Base-by-base conservation (phyloP, 2,888 invertebrate genomes). In the Melanostoma scalare region DNA sequence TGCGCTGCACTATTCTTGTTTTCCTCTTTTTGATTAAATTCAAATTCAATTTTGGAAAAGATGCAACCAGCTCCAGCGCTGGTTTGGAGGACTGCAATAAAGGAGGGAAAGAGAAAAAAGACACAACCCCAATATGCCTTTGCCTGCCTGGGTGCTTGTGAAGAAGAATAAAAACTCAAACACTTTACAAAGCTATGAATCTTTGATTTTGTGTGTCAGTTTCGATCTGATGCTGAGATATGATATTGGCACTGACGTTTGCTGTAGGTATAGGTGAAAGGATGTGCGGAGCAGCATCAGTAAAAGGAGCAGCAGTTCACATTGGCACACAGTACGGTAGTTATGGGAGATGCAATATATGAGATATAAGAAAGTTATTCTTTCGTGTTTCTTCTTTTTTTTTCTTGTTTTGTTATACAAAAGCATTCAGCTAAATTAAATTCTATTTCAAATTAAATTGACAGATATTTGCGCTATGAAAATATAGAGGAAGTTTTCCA, bases 191-290 rank as follows among this genome's bases (percentile, higher is more conserved):
- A 76, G 71, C 76, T 76, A 76, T 76, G 81, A 81, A 81, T 76
- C 76, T 67, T 81, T 81, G 81, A 81, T 72, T 81, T 76, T 74
- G 67, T 76, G 72, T 81, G 81, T 76, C 71, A 81, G 71, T 75
- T 81, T 76, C 71, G 81, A 81, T 76, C 71, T 72, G 76, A 71
- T 65, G 65, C 65, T 65, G 76, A 81, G 75, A 75, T 76, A 81
- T 71, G 69, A 71, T 76, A 81, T 75, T 81, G 71, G 65, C 75
- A 75, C 38, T 71, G 71, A 80, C 75, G 53, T 60, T 75, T 50
- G 38, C 33, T 63, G 36, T 68, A 53, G 58, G 63, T 61, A 50
- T n/a, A 68, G 36, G 44, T 30, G 38, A 42, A 46, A 52, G 33
- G 52, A 30, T 35, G 30, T 35, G 31, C n/a, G 9, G 8, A 35